phyloP scores from a whole-genome alignment of 2,113 vertebrate species.

The Fregetta grallaria region DNA sequence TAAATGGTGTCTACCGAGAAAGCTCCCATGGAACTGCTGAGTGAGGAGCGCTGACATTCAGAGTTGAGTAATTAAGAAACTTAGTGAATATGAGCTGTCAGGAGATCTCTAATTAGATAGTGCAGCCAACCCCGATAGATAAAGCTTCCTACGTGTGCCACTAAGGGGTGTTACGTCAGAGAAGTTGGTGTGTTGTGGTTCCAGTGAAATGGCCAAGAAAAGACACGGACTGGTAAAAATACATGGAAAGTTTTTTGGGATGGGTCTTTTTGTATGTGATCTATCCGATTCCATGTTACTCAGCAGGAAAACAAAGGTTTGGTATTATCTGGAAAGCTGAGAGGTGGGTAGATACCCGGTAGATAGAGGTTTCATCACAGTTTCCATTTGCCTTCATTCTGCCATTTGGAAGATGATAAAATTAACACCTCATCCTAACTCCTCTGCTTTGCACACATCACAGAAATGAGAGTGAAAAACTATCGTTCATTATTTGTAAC shows the following conservation, averaged over 20 bases:
- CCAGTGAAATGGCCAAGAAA: neutral
- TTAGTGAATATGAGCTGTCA: neutral
- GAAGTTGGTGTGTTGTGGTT: neutral
- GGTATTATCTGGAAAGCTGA: neutral
- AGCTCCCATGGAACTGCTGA: slow-evolving; percentile 12
- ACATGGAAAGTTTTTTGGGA: neutral
- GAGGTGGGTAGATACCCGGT: neutral
- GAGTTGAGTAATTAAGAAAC: neutral
- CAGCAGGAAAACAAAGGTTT: neutral
- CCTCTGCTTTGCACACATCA: neutral
- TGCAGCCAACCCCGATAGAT: neutral
- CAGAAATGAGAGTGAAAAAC: neutral
- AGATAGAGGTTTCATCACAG: neutral
- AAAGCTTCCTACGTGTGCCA: neutral
- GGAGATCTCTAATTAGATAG: slow-evolving; percentile 13
- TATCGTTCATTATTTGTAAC: neutral
- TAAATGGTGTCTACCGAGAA: neutral
- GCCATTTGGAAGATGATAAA: neutral
- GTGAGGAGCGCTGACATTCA: neutral
- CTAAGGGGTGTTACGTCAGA: neutral
- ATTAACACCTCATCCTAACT: neutral
- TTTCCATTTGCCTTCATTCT: neutral
- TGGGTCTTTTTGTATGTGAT: neutral
- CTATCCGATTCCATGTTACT: neutral
- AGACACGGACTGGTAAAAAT: neutral